Percentiles rank a stretch among this genome's conserved stretches.
These are phyloP conservation scores for Coluber constrictor DNA, from an alignment of 2,797 vertebrate genomes.

Conservation along the genomic window DNA sequence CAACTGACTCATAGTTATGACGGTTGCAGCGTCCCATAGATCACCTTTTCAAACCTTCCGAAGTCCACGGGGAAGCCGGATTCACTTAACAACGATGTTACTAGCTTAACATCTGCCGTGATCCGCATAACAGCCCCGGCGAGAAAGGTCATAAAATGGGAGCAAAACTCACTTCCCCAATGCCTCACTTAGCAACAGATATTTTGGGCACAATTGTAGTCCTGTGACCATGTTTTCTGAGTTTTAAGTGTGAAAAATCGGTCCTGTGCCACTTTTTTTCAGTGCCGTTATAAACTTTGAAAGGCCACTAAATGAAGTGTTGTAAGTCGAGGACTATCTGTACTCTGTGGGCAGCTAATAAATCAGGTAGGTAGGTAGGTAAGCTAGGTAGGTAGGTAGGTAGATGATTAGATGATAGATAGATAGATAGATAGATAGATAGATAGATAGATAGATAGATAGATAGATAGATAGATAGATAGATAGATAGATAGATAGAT, in stretches of 20 bases:
- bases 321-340: background rate
- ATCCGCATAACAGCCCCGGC: background rate
- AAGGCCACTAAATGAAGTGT: background rate
- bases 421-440: no score
- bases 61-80: background rate
- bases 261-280: background rate
- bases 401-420: background rate
- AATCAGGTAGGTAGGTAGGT: background rate
- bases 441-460: background rate
- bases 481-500: background rate
- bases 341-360: background rate
- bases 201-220: background rate
- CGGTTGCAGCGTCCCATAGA: background rate
- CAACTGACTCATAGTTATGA: background rate
- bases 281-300: background rate
- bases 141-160: background rate
- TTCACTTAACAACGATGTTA: background rate
- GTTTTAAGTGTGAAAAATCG: background rate
- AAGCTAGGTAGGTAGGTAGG: background rate
- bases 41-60: background rate
- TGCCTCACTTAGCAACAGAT: background rate
- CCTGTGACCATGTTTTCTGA: background rate
- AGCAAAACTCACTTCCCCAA: background rate
- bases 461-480: background rate
- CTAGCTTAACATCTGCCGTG: background rate